Base-by-base conservation (phyloP, 2,797 vertebrate species). In the Benthosema pterotum region DNA sequence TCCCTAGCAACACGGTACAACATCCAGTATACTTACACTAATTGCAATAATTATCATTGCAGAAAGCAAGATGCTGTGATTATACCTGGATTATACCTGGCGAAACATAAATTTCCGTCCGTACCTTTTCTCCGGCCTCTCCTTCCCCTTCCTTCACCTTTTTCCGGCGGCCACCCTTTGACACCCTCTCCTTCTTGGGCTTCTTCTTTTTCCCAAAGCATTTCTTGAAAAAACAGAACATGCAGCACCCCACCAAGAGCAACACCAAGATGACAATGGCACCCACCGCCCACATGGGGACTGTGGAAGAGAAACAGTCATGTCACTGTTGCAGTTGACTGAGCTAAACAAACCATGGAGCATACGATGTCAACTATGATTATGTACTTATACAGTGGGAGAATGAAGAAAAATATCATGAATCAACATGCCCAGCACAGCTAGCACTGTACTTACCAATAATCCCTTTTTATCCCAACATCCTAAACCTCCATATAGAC, bases 181-280 rank as follows among this genome's bases (percentile, higher is more conserved):
- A 92, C 63, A 94, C 94, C 52, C 94, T 91, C 16, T 70, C 94
- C 84, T 96, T 96, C 85, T 96, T 96, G 13, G 93, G 92, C 74
- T 93, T 90, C 82, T 94, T 94, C 88, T 92, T 94, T 66, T 94
- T 93, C 16, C 79, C 88, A 32, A 90, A 94, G 46, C 91, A 94
- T 86, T 95, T 96, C 86, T 94, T 95, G 68, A 92, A 93, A 78
- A 94, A 7, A 17, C 95, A 97, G 85, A 95, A 93, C 68, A 93
- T 87, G 80, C 83, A 94, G 78, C 93, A 93, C 2, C 86, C 92
- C 71, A 95, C 68, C 18, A 97, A 78, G 51, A 91, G 79, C 66
- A 91, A 88, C 9, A 93, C 90, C 57, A 95, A 69, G 54, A 96
- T 91, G 28, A 94, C 82, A 16, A 95, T 93, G 69, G 94, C 92